A percentile compares a stretch with the other conserved stretches of the same genome.
Evolutionary conservation across 1,140 invertebrate genomes (phyloP).

Genomic region (Drosophila pachea): DNA sequence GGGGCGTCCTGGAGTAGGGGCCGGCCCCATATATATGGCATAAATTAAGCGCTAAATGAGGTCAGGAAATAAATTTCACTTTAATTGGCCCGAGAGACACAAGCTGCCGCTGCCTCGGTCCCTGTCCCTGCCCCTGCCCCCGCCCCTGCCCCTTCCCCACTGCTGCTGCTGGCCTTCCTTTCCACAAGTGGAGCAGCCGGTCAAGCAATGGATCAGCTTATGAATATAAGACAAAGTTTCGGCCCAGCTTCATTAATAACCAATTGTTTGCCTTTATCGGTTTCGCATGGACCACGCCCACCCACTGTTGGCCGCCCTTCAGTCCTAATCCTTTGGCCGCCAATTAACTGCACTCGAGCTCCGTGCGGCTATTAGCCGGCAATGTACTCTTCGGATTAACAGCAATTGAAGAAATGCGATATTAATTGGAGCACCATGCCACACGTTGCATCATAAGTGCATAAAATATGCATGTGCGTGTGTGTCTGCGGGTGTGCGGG

Average conservation of each 20-base stretch:
- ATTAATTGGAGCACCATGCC: conserved; percentile 14
- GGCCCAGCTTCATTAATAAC: no score
- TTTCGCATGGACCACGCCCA: no score
- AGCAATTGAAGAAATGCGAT: conserved; percentile 26
- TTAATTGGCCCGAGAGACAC: conserved; percentile 39
- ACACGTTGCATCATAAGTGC: neutral
- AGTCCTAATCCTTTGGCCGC: no score
- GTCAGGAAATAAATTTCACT: conserved; percentile 50
- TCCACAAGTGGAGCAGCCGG: neutral
- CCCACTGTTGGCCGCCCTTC: no score
- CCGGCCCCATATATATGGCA: conserved; percentile 23
- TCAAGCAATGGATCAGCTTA: no score
- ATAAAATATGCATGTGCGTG: conserved; percentile 20
- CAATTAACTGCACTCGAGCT: no score
- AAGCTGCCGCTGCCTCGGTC: conserved; percentile 3
- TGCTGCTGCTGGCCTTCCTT: no score
- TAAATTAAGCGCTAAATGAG: conserved; percentile 48
- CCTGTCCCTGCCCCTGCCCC: neutral
- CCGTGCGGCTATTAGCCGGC: no score
- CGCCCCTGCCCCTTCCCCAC: no score
- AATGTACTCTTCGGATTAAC: conserved; percentile 35
- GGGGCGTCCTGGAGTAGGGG: no score
- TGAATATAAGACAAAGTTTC: no score
- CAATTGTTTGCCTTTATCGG: no score
- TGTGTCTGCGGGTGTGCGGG: conserved; percentile 8